phyloP scores from a whole-genome alignment of 2,888 invertebrate genomes.

The Mythimna albipuncta region DNA sequence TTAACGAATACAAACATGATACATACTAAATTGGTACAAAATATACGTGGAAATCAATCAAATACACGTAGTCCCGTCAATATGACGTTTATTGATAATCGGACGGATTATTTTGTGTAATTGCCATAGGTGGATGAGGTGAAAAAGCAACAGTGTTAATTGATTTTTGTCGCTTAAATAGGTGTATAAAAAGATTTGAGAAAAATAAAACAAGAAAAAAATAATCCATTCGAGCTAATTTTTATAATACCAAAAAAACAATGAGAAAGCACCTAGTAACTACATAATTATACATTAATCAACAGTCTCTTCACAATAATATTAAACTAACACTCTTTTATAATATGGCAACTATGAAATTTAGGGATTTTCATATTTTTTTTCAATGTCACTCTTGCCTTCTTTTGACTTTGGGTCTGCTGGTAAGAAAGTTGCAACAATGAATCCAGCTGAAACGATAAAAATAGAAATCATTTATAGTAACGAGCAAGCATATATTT shows the following conservation, averaged over 20 bases:
- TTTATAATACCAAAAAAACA: constrained; percentile 11
- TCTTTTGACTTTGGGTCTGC: constrained; percentile 62
- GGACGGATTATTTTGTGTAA: too few species aligned
- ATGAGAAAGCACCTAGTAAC: constrained; percentile 12
- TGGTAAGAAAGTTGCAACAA: constrained; percentile 76
- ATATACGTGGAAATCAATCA: too few species aligned
- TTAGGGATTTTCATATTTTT: constrained; percentile 12
- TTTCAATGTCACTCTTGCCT: background rate
- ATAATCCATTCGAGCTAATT: background rate
- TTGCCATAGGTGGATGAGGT: too few species aligned
- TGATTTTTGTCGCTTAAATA: too few species aligned
- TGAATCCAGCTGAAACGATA: constrained; percentile 79
- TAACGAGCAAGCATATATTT: background rate
- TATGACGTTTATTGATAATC: too few species aligned
- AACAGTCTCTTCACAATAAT: constrained; percentile 27
- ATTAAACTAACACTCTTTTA: constrained; percentile 1
- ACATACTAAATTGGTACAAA: too few species aligned
- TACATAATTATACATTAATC: constrained; percentile 4
- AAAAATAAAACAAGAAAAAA: too few species aligned
- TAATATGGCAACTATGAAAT: background rate
- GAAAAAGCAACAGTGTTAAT: too few species aligned
- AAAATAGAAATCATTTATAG: background rate
- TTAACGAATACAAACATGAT: too few species aligned
- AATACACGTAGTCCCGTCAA: too few species aligned
- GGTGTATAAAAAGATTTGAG: too few species aligned